Base-by-base conservation (phyloP, 2,888 invertebrate genomes). In the Cecidostiba fungosa region DNA sequence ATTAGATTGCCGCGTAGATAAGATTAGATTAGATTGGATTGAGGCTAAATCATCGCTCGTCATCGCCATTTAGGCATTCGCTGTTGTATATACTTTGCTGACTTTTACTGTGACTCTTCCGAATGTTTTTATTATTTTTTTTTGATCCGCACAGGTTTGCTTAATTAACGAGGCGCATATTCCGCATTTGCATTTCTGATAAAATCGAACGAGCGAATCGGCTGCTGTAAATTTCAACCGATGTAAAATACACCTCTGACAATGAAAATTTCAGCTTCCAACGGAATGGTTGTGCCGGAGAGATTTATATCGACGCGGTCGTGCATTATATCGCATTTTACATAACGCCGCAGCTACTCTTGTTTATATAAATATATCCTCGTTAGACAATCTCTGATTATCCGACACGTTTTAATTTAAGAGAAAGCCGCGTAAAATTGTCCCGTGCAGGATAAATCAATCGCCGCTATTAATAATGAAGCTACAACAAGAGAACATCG, bases 11-110 rank as follows among this genome's bases (percentile, higher is more conserved):
- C 14, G 29, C 5, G 0, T 12, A 76, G 82, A 76, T 76, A 82
- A 76, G 76, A 82, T 82, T 74, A 74, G 43, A 82, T 82, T 82
- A 82, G 69, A 69, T 66, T 69, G 29, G 32, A 26, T n/a, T 16
- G 73, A 39, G n/a, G 62, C 43, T 36, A 19, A 29, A 29, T 23
- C 62, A 29, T 23, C 62, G 32, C 54, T 6, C 32, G 19, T 39
- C 6, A 0, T 10, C 62, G 12, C 36, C 5, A n/a, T 12, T 77
- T 39, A n/a, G 5, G 47, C 32, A 16, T 16, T 69, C 32, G 32
- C 12, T 0, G 26, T 32, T 32, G 29, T 54, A 3, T 69, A 32
- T 32, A 16, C 19, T 69, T 19, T 1, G 16, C 16, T 32, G 32
- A 19, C 16, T 69, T 69, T 69, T 69, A 29, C 32, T 69, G 29